These are phyloP conservation scores for Struthio camelus DNA, from an alignment of 2,113 vertebrate species.

Conservation along the genomic window DNA sequence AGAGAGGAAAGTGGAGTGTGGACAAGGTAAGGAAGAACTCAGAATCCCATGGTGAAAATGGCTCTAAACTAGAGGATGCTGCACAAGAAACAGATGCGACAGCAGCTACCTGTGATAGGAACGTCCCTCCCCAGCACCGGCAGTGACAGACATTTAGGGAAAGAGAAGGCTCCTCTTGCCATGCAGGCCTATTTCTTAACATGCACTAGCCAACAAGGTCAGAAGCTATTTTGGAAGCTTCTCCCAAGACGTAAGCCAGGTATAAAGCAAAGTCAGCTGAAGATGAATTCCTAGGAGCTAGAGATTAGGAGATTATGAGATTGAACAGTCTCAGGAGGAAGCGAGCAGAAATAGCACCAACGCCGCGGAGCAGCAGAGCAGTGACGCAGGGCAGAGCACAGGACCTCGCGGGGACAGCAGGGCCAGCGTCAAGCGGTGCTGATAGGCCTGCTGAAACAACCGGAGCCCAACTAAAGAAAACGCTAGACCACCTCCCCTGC, in stretches of 20 bases:
- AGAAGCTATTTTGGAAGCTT: constrained; percentile 27
- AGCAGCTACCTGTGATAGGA: not conserved
- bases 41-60: not conserved
- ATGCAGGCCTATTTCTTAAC: not conserved
- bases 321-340: constrained; percentile 41
- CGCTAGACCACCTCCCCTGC: not conserved
- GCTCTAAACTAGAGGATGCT: not conserved
- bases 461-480: not conserved
- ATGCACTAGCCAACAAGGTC: constrained; percentile 39
- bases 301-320: constrained; percentile 65
- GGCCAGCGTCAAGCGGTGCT: not conserved
- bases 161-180: not conserved
- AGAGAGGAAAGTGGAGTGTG: not conserved
- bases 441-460: not conserved
- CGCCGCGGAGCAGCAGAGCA: accelerated
- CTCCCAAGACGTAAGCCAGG: constrained; percentile 37
- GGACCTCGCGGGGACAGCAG: not conserved
- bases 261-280: constrained; percentile 30
- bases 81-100: not conserved
- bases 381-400: not conserved
- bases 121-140: not conserved
- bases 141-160: not conserved
- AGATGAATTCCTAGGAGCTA: constrained; percentile 1
- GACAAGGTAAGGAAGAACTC: not conserved
- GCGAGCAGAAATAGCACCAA: not conserved